A percentile compares a stretch with the other conserved stretches of the same genome.
Conservation (phyloP, 2,797 vertebrate genomes). For the Rhabdomys pumilio region DNA sequence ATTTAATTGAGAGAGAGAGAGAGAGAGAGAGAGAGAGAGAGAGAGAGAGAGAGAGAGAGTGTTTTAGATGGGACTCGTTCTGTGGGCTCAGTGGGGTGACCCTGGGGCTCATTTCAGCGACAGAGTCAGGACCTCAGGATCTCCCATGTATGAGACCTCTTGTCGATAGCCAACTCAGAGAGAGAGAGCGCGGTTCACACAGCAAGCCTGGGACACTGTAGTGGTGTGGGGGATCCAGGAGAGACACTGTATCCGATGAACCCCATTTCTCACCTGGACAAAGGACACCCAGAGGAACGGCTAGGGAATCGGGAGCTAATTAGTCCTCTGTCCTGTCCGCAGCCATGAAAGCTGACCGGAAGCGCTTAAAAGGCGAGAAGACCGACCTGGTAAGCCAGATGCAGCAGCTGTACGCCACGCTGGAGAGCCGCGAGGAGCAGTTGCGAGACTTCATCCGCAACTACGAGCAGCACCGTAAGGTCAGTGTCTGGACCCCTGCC, state of each 20-base stretch:
- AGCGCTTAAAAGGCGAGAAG: slow-evolving; percentile 97
- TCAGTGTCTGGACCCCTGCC: slow-evolving; percentile 79
- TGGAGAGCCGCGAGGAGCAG: slow-evolving; percentile 98
- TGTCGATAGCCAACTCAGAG: not conserved
- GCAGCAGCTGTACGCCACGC: slow-evolving; percentile 98
- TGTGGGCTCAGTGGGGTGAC: not conserved
- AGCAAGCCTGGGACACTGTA: fast-evolving
- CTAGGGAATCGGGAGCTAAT: fast-evolving
- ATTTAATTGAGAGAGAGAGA: not conserved
- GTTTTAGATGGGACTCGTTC: not conserved
- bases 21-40: too few species aligned
- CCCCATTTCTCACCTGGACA: too few species aligned
- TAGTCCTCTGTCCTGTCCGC: not conserved
- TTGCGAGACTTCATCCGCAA: slow-evolving; percentile 98
- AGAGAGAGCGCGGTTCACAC: too few species aligned
- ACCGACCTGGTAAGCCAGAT: slow-evolving; percentile 97
- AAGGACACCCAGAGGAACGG: not conserved
- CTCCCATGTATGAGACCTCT: not conserved
- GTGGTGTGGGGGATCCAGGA: not conserved
- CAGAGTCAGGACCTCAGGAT: too few species aligned
- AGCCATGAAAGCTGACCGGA: slow-evolving; percentile 99
- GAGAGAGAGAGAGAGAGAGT: too few species aligned
- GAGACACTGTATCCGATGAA: fast-evolving
- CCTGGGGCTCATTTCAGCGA: not conserved
- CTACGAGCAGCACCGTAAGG: slow-evolving; percentile 98